Percentiles rank a stretch among this genome's conserved stretches.
Conservation (phyloP, 2,797 vertebrate species). For the Xiphorhynchus erythropygius region DNA sequence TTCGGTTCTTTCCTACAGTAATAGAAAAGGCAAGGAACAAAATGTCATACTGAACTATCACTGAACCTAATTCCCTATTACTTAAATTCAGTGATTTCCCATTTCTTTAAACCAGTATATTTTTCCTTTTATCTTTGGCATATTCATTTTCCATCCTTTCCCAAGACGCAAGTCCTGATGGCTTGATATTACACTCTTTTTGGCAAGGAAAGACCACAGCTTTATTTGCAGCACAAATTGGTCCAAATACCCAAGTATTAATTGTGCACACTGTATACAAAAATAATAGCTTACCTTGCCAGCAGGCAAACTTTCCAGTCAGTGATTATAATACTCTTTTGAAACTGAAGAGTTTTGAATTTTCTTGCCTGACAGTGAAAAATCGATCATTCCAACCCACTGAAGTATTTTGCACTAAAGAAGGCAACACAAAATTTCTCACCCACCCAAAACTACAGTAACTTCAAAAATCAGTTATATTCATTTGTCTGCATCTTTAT, state of each 20-base stretch:
- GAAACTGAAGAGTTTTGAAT: slow-evolving; percentile 6
- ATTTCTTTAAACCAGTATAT: slow-evolving; percentile 12
- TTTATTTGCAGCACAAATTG: slow-evolving; percentile 55
- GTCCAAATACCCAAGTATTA: slow-evolving; percentile 54
- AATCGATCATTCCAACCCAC: background rate
- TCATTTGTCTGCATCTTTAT: background rate
- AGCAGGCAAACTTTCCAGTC: background rate
- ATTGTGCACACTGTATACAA: slow-evolving; percentile 34
- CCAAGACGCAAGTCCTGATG: background rate
- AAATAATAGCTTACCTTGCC: slow-evolving; percentile 54
- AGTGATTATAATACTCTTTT: background rate
- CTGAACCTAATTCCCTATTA: background rate
- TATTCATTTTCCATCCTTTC: slow-evolving; percentile 28
- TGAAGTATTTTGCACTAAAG: background rate
- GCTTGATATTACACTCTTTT: slow-evolving; percentile 3
- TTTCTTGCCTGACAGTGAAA: slow-evolving; percentile 30
- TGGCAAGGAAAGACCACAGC: slow-evolving; percentile 18
- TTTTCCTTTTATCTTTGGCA: slow-evolving; percentile 19
- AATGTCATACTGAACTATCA: background rate
- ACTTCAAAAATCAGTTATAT: background rate
- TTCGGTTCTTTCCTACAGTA: background rate
- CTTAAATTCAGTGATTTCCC: slow-evolving; percentile 9
- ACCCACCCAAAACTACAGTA: background rate
- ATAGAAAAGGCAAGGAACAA: slow-evolving; percentile 12
- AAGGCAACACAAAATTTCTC: background rate